Conservation (phyloP, 2,888 invertebrate genomes). For the Tenthredo scrophulariae region DNA sequence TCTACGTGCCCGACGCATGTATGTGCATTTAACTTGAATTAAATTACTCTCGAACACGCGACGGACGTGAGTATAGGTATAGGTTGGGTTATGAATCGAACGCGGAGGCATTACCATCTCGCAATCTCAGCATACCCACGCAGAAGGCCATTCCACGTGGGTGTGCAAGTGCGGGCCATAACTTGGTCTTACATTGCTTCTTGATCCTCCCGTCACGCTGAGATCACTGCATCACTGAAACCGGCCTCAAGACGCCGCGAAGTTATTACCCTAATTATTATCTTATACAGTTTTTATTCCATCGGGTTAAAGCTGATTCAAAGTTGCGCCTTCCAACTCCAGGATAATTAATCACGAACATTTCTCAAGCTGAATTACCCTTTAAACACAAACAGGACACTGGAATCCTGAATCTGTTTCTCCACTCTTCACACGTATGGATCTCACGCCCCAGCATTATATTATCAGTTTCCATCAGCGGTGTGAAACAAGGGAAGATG, state of each 20-base stretch:
- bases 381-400: neutral
- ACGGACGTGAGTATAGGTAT: slow-evolving; percentile 22
- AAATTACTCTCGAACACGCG: slow-evolving; percentile 34
- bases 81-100: slow-evolving; percentile 33
- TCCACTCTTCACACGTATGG: neutral
- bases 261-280: slow-evolving; percentile 19
- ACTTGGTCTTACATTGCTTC: slow-evolving; percentile 10
- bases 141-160: neutral
- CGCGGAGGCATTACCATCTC: slow-evolving; percentile 28
- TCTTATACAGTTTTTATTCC: neutral
- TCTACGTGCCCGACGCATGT: neutral
- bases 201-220: neutral
- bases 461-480: slow-evolving; percentile 6
- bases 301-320: neutral
- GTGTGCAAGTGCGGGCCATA: slow-evolving; percentile 17
- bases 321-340: neutral
- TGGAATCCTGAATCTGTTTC: neutral
- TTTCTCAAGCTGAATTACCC: neutral
- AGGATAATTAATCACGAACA: neutral
- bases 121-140: neutral
- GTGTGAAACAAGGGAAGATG: neutral
- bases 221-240: slow-evolving; percentile 11
- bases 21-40: slow-evolving; percentile 5
- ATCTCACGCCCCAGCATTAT: neutral
- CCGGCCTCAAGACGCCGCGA: neutral